These are phyloP conservation scores for Phrynosoma blainvillii DNA, from an alignment of 2,113 vertebrate species.

Conservation along the genomic window DNA sequence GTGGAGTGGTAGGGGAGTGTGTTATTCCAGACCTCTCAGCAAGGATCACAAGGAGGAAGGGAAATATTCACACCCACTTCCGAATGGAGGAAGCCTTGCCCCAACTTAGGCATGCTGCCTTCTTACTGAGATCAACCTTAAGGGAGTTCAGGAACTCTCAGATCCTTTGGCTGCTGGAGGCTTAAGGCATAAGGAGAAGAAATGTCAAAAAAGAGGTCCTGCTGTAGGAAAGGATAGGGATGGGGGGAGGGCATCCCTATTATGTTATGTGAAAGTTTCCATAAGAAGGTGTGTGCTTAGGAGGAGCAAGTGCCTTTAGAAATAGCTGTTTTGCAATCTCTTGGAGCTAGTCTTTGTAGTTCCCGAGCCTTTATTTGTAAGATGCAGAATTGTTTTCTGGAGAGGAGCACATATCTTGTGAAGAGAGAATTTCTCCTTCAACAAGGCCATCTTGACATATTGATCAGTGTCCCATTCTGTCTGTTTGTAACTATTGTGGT, in stretches of 20 bases:
- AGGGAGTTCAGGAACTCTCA: slow-evolving; percentile 2
- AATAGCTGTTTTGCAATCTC: background rate
- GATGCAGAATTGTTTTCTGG: background rate
- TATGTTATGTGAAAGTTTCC: background rate
- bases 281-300: background rate
- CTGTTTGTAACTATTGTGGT: background rate
- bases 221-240: background rate
- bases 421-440: background rate
- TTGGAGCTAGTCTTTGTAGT: background rate
- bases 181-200: slow-evolving; percentile 28
- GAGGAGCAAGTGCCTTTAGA: background rate
- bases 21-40: background rate
- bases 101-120: background rate
- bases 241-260: too few species aligned
- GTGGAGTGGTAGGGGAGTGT: background rate
- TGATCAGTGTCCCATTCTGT: background rate
- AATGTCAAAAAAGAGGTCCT: background rate
- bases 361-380: background rate
- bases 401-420: background rate
- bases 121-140: background rate
- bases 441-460: background rate
- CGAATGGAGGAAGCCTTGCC: background rate
- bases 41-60: background rate
- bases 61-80: background rate
- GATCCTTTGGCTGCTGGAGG: background rate